Conservation (phyloP, 1,140 invertebrate genomes). For the Nephila pilipes region DNA sequence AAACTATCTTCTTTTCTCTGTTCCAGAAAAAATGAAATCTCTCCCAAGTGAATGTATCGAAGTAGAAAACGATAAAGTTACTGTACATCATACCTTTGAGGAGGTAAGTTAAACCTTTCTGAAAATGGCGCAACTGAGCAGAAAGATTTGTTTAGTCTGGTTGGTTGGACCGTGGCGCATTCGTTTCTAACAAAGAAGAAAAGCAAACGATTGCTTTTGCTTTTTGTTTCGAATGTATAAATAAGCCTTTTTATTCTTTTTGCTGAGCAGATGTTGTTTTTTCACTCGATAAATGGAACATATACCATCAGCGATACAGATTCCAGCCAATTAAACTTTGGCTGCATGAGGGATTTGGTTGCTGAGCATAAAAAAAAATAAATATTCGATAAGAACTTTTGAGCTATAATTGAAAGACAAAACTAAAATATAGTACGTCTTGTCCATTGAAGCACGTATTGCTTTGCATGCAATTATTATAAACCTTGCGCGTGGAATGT, state of each 20-base stretch:
- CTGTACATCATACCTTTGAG: slow-evolving; percentile 65
- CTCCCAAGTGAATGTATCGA: slow-evolving; percentile 58
- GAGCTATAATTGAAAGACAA: slow-evolving; percentile 1
- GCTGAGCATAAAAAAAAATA: not conserved
- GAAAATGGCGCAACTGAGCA: slow-evolving; percentile 52
- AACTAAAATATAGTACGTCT: not conserved
- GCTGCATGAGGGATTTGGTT: slow-evolving; percentile 26
- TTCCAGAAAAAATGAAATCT: slow-evolving; percentile 74
- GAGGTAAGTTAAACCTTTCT: slow-evolving; percentile 57
- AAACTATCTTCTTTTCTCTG: slow-evolving; percentile 9
- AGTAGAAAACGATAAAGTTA: slow-evolving; percentile 71
- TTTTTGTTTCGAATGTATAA: slow-evolving; percentile 21
- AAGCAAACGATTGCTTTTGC: not conserved
- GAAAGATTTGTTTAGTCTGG: slow-evolving; percentile 6
- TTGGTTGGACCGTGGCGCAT: not conserved
- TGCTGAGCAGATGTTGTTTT: not conserved
- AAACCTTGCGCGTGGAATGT: not conserved
- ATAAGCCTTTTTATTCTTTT: slow-evolving; percentile 34
- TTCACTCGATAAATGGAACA: not conserved
- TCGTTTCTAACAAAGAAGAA: slow-evolving; percentile 32
- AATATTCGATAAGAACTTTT: not conserved
- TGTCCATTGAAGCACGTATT: not conserved
- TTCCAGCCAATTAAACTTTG: slow-evolving; percentile 36
- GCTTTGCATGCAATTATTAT: not conserved
- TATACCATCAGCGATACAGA: not conserved